phyloP scores from a whole-genome alignment of 2,888 invertebrate species.

The Peribatodes rhomboidaria region DNA sequence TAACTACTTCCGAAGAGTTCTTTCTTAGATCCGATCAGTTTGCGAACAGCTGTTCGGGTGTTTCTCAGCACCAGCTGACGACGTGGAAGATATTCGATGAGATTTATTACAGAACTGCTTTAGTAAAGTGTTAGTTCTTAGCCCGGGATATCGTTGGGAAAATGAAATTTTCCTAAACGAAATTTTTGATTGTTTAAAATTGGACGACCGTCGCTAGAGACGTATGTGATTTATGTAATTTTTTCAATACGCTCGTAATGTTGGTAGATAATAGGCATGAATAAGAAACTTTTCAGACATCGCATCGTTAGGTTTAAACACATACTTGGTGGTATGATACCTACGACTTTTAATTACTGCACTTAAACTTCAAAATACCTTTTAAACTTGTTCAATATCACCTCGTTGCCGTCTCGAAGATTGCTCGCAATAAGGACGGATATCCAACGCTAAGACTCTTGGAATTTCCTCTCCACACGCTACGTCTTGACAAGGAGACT shows the following conservation, averaged over 20 bases:
- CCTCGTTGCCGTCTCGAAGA: slow-evolving; percentile 50
- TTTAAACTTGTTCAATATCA: slow-evolving; percentile 61
- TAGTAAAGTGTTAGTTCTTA: slow-evolving; percentile 16
- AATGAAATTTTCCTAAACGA: neutral
- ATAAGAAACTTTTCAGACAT: neutral
- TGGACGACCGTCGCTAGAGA: neutral
- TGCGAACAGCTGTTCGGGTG: slow-evolving; percentile 60
- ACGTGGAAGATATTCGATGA: slow-evolving; percentile 34
- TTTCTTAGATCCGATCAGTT: slow-evolving; percentile 63
- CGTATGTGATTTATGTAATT: neutral
- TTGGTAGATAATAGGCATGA: too few relatives aligned
- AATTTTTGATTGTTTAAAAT: neutral
- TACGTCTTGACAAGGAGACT: slow-evolving; percentile 33
- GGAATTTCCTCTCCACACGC: slow-evolving; percentile 52
- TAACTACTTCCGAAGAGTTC: slow-evolving; percentile 70
- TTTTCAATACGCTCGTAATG: neutral
- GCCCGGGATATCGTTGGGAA: neutral
- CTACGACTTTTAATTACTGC: slow-evolving; percentile 21
- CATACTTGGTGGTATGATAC: neutral
- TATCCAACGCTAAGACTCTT: slow-evolving; percentile 11
- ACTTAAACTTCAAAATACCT: slow-evolving; percentile 46
- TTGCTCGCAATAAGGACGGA: slow-evolving; percentile 56
- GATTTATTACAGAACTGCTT: slow-evolving; percentile 42
- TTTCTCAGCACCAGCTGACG: slow-evolving; percentile 35
- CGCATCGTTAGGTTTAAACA: neutral